Evolutionary conservation across 1,140 invertebrate species (phyloP), one percentile per base, ranked within the genome.

Genomic region (Temnothorax longispinosus): DNA sequence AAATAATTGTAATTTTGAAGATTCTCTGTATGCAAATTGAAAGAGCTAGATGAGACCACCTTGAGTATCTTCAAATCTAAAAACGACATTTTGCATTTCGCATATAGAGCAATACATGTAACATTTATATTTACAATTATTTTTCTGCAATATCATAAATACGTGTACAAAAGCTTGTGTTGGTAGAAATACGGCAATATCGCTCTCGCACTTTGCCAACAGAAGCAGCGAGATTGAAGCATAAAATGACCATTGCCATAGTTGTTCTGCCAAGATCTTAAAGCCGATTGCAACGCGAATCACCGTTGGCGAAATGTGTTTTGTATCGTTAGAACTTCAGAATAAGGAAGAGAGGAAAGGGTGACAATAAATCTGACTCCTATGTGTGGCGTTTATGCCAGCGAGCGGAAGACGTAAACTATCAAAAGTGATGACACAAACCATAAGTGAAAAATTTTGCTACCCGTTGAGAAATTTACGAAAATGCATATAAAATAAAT

Each of bases 281-380:
- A 60, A 75, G 44, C 41, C n/a, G 69, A 84, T 84, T 84, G 69
- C 15, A 54, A 50, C 32, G 44, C 44, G 54, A 75, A 32, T 60
- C 27, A 35, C 18, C 11, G 21, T 84, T 38, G 54, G 21, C 27
- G 35, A 60, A 84, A 75, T 74, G 54, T 74, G 56, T 84, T 62
- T 84, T 60, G 56, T 74, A 75, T 60, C 27, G 80, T 84, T 84
- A 50, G n/a, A 75, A 84, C 41, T 74, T 58, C 32, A 47, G 44
- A 11, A 69, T 69, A 50, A 69, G 50, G 65, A 41, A 8, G 21
- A n/a, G 21, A 41, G 13, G 7, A 13, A 27, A 21, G 21, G 15
- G 32, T 38, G 41, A 75, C 18, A 74, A 75, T 84, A 75, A 84
- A 75, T 84, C 69, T 82, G 41, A 38, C 27, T 84, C 13, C 13